Conservation (phyloP, 2,113 vertebrate genomes). For the Oostethus manadensis region DNA sequence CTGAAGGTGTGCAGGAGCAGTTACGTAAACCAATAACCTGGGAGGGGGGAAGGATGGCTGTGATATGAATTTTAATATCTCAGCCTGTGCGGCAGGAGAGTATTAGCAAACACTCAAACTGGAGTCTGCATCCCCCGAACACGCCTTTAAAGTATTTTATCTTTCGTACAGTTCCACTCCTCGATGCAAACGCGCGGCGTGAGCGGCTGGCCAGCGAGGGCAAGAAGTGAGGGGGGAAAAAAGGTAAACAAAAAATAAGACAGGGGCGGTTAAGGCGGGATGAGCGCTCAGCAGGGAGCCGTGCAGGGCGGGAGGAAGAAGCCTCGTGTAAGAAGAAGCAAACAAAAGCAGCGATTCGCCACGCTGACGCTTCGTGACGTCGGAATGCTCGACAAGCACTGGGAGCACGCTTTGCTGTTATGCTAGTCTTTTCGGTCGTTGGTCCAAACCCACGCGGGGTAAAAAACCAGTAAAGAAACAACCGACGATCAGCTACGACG, state of each 20-base stretch:
- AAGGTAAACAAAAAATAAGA: slow-evolving; percentile 30
- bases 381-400: no score
- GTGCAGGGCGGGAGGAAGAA: slow-evolving; percentile 13
- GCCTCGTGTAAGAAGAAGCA: neutral
- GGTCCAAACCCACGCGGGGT: no score
- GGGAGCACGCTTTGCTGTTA: no score
- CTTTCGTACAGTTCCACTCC: neutral
- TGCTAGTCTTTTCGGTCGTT: no score
- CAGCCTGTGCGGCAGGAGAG: slow-evolving; percentile 30
- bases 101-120: slow-evolving; percentile 48
- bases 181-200: neutral
- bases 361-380: neutral
- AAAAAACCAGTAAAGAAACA: no score
- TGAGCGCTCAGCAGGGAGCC: slow-evolving; percentile 26
- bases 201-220: neutral
- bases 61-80: slow-evolving; percentile 59
- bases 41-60: slow-evolving; percentile 30
- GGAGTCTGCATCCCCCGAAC: slow-evolving; percentile 11
- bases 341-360: no score
- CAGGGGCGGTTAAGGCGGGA: slow-evolving; percentile 31
- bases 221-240: slow-evolving; percentile 4
- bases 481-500: no score
- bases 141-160: neutral
- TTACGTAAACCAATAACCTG: slow-evolving; percentile 42
- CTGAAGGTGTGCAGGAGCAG: slow-evolving; percentile 6